Evolutionary conservation across 2,113 vertebrate genomes (phyloP), one percentile per base, ranked within the genome.

Genomic region (Sylvilagus bachmani): DNA sequence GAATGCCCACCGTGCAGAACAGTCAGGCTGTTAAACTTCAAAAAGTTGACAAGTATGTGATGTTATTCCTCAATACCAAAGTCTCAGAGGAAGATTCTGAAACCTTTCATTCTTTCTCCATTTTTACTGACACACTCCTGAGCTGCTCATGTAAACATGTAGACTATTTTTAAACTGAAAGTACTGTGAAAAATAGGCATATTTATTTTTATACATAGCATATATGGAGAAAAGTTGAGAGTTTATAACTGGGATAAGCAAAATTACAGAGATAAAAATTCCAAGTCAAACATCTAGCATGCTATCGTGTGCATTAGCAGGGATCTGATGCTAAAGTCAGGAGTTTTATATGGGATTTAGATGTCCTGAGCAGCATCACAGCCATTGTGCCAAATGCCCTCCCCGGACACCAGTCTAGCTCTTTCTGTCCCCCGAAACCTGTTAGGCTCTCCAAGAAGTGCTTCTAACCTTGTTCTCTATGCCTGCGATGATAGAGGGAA

Each of bases 141-240:
- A 49, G 11, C 49, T 86, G 22, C 17, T 36, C 7, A 14, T 49
- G 29, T 13, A 86, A 36, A 6, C 12, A 81, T 25, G 58, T 1
- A 49, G 51, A 81, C 31, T 89, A 78, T 67, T 77, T 77, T 10
- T 22, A 71, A 74, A 75, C 44, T 9, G 6, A 19, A 81, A 70
- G 27, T 31, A 25, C 7, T 31, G 91, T 91, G 27, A 55, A 80
- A 89, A 89, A 31, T n/a, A 55, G n/a, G 4, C 16, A 5, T 66
- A 44, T 33, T 38, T 44, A 82, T 38, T 66, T 75, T 77, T 51
- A 61, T 5, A 33, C 12, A 14, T 27, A 83, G 53, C 21, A 36
- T 66, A 77, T 92, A 81, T 7, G 29, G 2, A 78, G 17, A 91
- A 80, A 95, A 58, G 33, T 55, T 78, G 69, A 91, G 61, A 84